A percentile compares a stretch with the other conserved stretches of the same genome.
Evolutionary conservation across 2,888 invertebrate genomes (phyloP).

Genomic region (Endotricha flammealis): DNA sequence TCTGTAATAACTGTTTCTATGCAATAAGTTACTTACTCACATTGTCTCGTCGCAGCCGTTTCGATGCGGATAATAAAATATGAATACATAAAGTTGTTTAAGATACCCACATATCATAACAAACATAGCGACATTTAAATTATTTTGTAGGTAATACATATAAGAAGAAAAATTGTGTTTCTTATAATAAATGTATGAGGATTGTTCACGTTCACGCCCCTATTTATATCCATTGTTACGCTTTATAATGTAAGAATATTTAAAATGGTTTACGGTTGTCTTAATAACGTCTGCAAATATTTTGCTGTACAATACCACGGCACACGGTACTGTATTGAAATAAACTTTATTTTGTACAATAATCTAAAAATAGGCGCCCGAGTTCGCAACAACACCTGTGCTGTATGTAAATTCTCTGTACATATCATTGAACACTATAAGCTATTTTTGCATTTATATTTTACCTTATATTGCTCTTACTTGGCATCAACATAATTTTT

Average conservation of each 20-base stretch:
- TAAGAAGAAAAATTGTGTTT: too few relatives aligned
- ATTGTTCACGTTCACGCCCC: too few relatives aligned
- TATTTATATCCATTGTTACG: too few relatives aligned
- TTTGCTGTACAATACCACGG: conserved; percentile 5
- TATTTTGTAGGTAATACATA: too few relatives aligned
- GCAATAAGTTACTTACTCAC: conserved; percentile 73
- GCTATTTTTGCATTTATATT: conserved; percentile 4
- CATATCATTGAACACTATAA: not conserved
- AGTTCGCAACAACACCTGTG: not conserved
- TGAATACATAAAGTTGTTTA: conserved; percentile 27
- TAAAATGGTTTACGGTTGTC: too few relatives aligned
- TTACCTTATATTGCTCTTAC: too few relatives aligned
- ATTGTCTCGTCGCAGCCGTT: conserved; percentile 71
- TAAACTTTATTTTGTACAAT: conserved; percentile 2
- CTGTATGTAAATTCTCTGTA: conserved; percentile 4
- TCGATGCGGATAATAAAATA: conserved; percentile 62
- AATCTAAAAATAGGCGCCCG: conserved; percentile 3
- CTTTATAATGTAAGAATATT: too few relatives aligned
- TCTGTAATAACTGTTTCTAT: conserved; percentile 56
- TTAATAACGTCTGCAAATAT: conserved; percentile 5
- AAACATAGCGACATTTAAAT: too few relatives aligned
- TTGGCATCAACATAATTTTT: too few relatives aligned
- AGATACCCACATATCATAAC: too few relatives aligned
- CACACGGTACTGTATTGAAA: conserved; percentile 3
- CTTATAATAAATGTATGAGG: too few relatives aligned